A percentile compares a stretch with the other conserved stretches of the same genome.
Conservation (phyloP, 2,113 vertebrate species). For the Festucalex cinctus region DNA sequence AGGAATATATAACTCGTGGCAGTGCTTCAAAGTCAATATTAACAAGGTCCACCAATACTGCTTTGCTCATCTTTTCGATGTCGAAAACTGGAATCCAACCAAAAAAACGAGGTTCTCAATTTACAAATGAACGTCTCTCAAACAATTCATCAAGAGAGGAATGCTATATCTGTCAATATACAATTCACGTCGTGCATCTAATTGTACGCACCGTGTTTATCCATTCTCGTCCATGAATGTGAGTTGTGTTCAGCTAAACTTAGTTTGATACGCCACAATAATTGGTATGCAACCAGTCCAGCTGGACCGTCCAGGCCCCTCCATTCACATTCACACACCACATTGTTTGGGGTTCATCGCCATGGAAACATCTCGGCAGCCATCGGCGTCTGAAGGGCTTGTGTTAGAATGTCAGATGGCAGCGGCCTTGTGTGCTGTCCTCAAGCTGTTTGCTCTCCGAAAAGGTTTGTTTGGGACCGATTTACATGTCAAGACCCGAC, state of each 20-base stretch:
- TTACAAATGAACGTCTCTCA: neutral
- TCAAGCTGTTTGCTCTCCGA: constrained; percentile 35
- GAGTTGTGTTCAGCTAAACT: neutral
- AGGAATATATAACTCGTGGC: neutral
- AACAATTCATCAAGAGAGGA: neutral
- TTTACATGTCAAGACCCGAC: constrained; percentile 59
- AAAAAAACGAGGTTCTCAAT: neutral
- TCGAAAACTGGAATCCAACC: neutral
- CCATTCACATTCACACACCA: constrained; percentile 19
- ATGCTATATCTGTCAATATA: neutral
- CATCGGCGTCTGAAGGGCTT: constrained; percentile 29
- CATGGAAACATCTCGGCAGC: constrained; percentile 47
- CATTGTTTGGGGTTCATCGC: constrained; percentile 44
- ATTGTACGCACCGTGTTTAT: neutral
- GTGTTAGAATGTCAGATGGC: constrained; percentile 44
- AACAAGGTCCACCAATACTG: neutral
- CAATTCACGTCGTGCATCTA: neutral
- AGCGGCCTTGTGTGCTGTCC: constrained; percentile 42
- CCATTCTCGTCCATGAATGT: neutral
- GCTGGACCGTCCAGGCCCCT: constrained; percentile 36
- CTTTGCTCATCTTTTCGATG: neutral
- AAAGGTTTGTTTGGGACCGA: constrained; percentile 46
- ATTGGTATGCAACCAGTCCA: constrained; percentile 39
- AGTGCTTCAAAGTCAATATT: constrained; percentile 1
- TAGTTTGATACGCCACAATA: constrained; percentile 24